A percentile compares a stretch with the other conserved stretches of the same genome.
Conservation (phyloP, 1,140 invertebrate species). For the Zeugodacus cucurbitae region DNA sequence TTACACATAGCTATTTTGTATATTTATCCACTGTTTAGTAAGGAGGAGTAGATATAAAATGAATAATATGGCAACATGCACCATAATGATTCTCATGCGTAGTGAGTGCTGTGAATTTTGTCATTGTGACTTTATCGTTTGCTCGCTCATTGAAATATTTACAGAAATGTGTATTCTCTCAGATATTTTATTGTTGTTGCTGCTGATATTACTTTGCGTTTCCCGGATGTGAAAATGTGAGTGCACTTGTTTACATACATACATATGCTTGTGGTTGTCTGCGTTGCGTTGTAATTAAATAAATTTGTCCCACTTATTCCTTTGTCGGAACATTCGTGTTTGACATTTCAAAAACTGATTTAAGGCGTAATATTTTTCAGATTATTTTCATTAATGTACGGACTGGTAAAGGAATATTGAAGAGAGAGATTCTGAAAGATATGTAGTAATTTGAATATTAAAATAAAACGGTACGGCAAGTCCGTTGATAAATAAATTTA, state of each 20-base stretch:
- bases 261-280: background rate
- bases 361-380: background rate
- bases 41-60: background rate
- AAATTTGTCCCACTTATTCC: constrained; percentile 10
- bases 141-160: background rate
- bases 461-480: too few species aligned
- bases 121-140: constrained; percentile 3
- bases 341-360: background rate
- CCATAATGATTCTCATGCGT: background rate
- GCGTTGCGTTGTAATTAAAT: background rate
- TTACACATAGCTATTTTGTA: background rate
- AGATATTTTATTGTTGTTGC: background rate
- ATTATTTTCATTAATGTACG: background rate
- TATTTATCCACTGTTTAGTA: background rate
- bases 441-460: too few species aligned
- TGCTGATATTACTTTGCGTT: background rate
- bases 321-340: background rate
- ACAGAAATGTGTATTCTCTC: background rate
- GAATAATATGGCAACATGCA: background rate
- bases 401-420: too few species aligned
- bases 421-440: too few species aligned
- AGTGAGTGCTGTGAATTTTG: background rate
- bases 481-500: too few species aligned
- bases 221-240: too few species aligned
- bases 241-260: background rate